These are phyloP conservation scores for Leguminivora glycinivorella DNA, from an alignment of 1,140 invertebrate species.

Conservation along the genomic window DNA sequence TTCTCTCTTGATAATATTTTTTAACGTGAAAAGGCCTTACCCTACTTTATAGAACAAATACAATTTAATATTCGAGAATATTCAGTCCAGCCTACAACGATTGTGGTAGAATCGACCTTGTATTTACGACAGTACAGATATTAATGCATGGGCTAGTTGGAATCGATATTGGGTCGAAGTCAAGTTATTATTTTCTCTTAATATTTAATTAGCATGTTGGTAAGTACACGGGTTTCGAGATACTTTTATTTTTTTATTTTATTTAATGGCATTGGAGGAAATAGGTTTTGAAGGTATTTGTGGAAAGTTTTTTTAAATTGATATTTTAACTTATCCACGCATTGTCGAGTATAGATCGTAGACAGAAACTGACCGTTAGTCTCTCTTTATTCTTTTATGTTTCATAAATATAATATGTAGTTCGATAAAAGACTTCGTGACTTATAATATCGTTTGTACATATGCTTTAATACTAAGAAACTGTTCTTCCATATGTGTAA, in stretches of 20 bases:
- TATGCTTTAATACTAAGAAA: conserved; percentile 19
- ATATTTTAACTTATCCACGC: background rate
- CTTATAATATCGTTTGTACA: conserved; percentile 3
- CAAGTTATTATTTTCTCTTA: conserved; percentile 27
- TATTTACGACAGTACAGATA: background rate
- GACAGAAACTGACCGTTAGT: no score
- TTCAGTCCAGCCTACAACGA: background rate
- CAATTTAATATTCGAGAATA: conserved; percentile 11
- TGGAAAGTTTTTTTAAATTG: background rate
- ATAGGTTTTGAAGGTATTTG: background rate
- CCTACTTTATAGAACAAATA: conserved; percentile 22
- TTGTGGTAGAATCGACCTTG: conserved; percentile 4
- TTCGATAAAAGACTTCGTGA: conserved; percentile 11
- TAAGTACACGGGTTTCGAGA: background rate
- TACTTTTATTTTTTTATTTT: background rate
- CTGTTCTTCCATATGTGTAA: conserved; percentile 22
- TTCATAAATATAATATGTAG: background rate
- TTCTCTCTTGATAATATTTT: background rate
- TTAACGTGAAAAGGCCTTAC: background rate
- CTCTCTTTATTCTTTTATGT: background rate
- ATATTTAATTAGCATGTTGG: conserved; percentile 3
- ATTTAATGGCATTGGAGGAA: background rate
- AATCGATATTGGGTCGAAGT: background rate
- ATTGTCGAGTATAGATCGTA: no score
- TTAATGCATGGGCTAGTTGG: background rate